Evolutionary conservation across 2,888 invertebrate species (phyloP).

Genomic region (Drosophila borborema): DNA sequence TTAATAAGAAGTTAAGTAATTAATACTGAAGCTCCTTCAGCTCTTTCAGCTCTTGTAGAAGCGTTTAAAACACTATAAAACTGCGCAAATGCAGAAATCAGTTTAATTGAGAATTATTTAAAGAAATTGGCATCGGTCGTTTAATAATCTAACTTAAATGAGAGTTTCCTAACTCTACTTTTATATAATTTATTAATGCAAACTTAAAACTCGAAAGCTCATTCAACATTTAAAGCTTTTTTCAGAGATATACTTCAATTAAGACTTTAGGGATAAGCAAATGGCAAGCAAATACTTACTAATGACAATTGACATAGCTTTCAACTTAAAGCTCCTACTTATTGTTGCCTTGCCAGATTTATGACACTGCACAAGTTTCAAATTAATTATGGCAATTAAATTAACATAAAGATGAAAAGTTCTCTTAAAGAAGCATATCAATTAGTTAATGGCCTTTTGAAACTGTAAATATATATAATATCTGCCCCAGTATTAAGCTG

Average conservation of each 20-base stretch:
- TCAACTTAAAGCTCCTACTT: not conserved
- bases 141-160: too few relatives aligned
- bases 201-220: too few relatives aligned
- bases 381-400: constrained; percentile 1
- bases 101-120: not conserved
- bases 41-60: not conserved
- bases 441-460: constrained; percentile 10
- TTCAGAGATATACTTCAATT: not conserved
- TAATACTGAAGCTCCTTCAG: constrained; percentile 8
- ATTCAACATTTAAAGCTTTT: not conserved
- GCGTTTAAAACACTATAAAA: too few relatives aligned
- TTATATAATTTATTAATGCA: too few relatives aligned
- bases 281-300: not conserved
- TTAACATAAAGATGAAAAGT: not conserved
- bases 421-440: not conserved
- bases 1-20: constrained; percentile 38
- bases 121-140: not conserved
- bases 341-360: not conserved
- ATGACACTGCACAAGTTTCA: not conserved
- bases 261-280: not conserved
- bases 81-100: not conserved
- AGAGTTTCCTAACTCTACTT: too few relatives aligned
- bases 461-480: constrained; percentile 4
- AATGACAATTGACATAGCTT: not conserved
- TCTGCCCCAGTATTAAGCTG: not conserved